Evolutionary conservation across 2,888 invertebrate species (phyloP).

Genomic region (Drosophila pseudotalamancana): DNA sequence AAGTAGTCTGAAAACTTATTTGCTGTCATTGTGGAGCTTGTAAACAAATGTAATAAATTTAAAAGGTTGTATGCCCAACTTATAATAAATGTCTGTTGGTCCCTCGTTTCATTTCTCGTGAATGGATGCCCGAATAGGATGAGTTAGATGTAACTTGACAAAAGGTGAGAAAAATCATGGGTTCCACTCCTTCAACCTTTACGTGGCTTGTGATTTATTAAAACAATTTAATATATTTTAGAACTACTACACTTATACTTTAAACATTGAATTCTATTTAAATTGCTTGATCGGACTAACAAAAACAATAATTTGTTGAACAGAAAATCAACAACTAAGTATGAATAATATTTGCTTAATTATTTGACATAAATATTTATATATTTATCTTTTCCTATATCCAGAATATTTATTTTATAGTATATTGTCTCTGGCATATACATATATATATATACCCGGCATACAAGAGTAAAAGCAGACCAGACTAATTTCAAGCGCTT

Average conservation of each 20-base stretch:
- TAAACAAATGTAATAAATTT: constrained; percentile 74
- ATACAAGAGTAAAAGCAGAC: no score
- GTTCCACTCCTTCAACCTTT: constrained; percentile 5
- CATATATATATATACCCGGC: no score
- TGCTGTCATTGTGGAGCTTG: constrained; percentile 33
- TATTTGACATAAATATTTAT: no score
- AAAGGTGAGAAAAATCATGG: constrained; percentile 24
- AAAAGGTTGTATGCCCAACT: constrained; percentile 64
- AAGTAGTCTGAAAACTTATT: constrained; percentile 65
- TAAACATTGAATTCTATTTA: no score
- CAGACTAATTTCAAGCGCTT: background rate
- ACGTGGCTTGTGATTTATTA: constrained; percentile 47
- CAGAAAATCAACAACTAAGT: no score
- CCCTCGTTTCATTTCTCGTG: constrained; percentile 9
- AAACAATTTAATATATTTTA: no score
- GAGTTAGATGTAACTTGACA: constrained; percentile 9
- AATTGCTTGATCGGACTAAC: no score
- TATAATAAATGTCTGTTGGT: constrained; percentile 53
- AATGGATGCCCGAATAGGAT: constrained; percentile 7
- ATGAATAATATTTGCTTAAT: no score
- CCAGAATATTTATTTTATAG: background rate
- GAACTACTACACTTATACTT: no score
- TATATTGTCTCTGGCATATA: no score
- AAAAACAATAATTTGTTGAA: no score
- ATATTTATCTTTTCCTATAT: no score